Base-by-base conservation (phyloP, 2,113 vertebrate species). In the Cairina moschata region DNA sequence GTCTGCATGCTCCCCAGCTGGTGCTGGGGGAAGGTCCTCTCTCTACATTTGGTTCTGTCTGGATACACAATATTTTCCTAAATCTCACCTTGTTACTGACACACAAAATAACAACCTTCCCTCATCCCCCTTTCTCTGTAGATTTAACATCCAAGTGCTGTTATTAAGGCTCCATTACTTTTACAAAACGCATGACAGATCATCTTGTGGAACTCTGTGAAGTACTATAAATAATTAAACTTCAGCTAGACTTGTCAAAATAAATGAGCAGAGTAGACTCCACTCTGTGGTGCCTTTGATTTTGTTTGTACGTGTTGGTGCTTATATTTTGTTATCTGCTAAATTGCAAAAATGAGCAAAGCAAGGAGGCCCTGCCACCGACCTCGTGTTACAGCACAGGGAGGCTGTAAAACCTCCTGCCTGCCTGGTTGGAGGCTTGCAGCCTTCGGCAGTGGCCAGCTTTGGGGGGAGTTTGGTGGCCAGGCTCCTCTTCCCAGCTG, bases 191-290 rank as follows among this genome's bases (percentile, higher is more conserved):
- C 0, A 11, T 44, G 84, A 48, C 92, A 82, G 86, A 93, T 75
- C 73, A 6, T 26, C 86, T 81, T 9, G 2, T 92, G 76, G 69
- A 34, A 20, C 77, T 55, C 92, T 65, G 52, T 74, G 68, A 86
- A 87, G 86, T 52, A 28, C 88, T 52, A 83, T 55, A n/a, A 95
- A 87, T 82, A 82, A 95, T 88, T 68, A 65, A 95, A 65, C 60
- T 34, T 42, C 88, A 96, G 56, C 91, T 44, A 81, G 67, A 60
- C 60, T 54, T 78, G 92, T 88, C 95, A 92, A 77, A 91, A 78
- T 62, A 75, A 87, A 82, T 13, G 52, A 65, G 77, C 69, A 44
- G 69, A 65, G 66, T 8, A 77, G 42, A 40, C 34, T 81, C 55
- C 15, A 46, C 68, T 83, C 54, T 5, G 40, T 59, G 77, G 48